Evolutionary conservation across 2,888 invertebrate species (phyloP).

Genomic region (Pegoplata infirma): DNA sequence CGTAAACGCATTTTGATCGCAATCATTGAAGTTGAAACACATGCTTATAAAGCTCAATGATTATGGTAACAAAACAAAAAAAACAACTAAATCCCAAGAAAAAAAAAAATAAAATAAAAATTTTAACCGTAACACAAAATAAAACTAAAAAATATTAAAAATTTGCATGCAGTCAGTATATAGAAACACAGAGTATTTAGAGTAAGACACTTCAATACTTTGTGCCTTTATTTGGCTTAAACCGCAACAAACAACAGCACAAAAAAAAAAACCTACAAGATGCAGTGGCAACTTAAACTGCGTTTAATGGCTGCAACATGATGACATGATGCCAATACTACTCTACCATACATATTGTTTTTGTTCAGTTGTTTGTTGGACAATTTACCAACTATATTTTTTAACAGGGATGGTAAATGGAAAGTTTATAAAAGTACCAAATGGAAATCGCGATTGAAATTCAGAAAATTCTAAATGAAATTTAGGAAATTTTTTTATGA

Average conservation of each 20-base stretch:
- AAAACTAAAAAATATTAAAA: conserved; percentile 7
- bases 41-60: conserved; percentile 55
- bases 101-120: conserved; percentile 12
- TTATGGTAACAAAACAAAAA: conserved; percentile 20
- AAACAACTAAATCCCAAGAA: background rate
- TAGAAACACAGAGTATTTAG: no score
- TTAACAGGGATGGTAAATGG: no score
- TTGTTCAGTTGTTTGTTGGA: conserved; percentile 35
- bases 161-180: conserved; percentile 44
- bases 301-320: conserved; percentile 57
- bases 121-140: conserved; percentile 46
- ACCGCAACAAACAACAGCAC: background rate
- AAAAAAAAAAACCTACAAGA: conserved; percentile 19
- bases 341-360: conserved; percentile 5
- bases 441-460: no score
- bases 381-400: conserved; percentile 42
- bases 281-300: conserved; percentile 60
- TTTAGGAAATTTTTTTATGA: no score
- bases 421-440: no score
- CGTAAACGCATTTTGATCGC: conserved; percentile 61
- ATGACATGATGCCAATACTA: conserved; percentile 54
- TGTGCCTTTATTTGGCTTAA: conserved; percentile 30
- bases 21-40: conserved; percentile 49
- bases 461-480: no score
- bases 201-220: conserved; percentile 18